Evolutionary conservation across 2,113 vertebrate genomes (phyloP).

Genomic region (Delphinapterus leucas): DNA sequence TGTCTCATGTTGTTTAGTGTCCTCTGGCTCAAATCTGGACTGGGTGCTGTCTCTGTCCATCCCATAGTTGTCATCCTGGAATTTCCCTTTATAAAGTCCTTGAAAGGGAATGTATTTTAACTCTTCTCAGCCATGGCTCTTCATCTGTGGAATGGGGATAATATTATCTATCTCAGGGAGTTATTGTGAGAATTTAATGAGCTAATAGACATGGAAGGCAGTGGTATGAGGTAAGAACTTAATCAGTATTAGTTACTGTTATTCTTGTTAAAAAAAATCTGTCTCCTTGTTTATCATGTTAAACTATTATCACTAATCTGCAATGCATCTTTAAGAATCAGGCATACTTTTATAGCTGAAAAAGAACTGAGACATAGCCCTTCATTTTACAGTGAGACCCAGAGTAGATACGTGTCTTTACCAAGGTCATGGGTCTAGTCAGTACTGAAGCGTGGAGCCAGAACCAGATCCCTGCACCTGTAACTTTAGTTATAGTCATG

Average conservation of each 20-base stretch:
- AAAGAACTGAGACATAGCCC: not conserved
- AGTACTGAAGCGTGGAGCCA: not conserved
- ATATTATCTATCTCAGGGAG: not conserved
- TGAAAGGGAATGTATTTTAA: not conserved
- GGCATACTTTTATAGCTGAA: not conserved
- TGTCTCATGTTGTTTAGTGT: not conserved
- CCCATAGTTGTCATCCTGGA: not conserved
- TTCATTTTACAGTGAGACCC: not conserved
- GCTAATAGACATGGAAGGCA: not conserved
- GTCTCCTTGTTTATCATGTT: not conserved
- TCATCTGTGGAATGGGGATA: not conserved
- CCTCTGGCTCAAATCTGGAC: not conserved
- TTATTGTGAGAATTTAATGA: not conserved
- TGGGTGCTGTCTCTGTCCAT: not conserved
- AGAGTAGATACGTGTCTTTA: not conserved
- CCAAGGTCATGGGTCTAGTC: not conserved
- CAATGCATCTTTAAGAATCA: not conserved
- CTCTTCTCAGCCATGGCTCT: not conserved
- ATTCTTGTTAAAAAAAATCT: not conserved
- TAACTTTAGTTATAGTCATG: not conserved
- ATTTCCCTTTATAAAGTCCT: not conserved
- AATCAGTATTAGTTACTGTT: not conserved
- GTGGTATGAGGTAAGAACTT: not conserved
- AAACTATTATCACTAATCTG: not conserved
- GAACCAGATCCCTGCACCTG: too few species aligned